Base-by-base conservation (phyloP, 2,797 vertebrate genomes). In the Phoebastria nigripes region DNA sequence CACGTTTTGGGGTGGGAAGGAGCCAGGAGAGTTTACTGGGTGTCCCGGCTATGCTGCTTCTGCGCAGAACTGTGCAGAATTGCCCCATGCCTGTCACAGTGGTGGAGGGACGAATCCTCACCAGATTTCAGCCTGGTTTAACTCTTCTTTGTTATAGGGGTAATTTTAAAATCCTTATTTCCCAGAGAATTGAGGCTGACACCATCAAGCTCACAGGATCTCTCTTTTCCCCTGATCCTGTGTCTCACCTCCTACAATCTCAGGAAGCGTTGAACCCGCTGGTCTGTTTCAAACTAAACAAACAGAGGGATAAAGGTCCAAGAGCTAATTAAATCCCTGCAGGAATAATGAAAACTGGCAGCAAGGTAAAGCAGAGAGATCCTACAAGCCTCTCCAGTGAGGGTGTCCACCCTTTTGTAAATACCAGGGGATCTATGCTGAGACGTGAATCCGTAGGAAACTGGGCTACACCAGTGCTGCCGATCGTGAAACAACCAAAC, bases 261-360 rank as follows among this genome's bases (percentile, higher is more conserved):
- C 71, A 80, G 26, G 42, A 87, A 66, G 59, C 3, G 0, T 19
- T 2, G 7, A 90, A 78, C 49, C 62, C 4, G 1, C 67, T 15
- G 51, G 18, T 82, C 66, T 83, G 44, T 74, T 86, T 80, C 65
- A 80, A 94, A 67, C 24, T 41, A 76, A 83, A 66, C 21, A 85
- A 73, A 79, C 11, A 93, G 29, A 89, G 15, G 41, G n/a, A 83
- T 67, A 83, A 66, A 90, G 8, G 61, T 77, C 61, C 44, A 63
- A 58, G 51, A 89, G 42, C 31, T 69, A 73, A 72, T 54, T 17
- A 74, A 71, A 82, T 37, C 24, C 37, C 67, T 47, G 44, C 33
- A 79, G 71, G 41, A 90, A 82, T 51, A 85, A 95, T 33, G 24
- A 76, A 82, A 88, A 67, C 28, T 54, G 52, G 59, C 26, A 82